Conservation (phyloP, 2,797 vertebrate species). For the Sebastes taczanowskii region DNA sequence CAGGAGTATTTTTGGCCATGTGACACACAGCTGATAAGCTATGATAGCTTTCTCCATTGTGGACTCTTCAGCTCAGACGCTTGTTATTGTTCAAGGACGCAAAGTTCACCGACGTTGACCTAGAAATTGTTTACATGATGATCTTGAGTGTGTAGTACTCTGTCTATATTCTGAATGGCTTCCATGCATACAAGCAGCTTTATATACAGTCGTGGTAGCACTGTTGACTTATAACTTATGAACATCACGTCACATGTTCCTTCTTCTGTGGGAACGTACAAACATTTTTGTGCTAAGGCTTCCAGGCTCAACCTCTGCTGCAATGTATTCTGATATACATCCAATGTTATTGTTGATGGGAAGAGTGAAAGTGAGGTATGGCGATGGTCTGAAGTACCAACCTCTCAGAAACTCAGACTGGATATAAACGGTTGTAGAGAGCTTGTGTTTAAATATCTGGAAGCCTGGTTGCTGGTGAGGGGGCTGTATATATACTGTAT, state of each 20-base stretch:
- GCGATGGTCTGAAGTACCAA: not conserved
- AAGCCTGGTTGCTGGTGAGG: not conserved
- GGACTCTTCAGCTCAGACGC: too few species aligned
- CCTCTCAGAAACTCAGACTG: slow-evolving; percentile 4
- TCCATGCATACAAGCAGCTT: not conserved
- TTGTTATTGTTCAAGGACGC: too few species aligned
- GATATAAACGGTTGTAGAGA: slow-evolving; percentile 12
- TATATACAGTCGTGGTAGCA: not conserved
- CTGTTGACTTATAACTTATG: not conserved
- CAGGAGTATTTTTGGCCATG: too few species aligned
- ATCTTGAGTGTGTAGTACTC: not conserved
- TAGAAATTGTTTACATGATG: not conserved
- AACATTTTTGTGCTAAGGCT: not conserved
- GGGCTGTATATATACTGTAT: not conserved
- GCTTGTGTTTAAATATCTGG: slow-evolving; percentile 14
- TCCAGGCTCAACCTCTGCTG: not conserved
- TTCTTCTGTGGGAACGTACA: not conserved
- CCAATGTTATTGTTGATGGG: not conserved
- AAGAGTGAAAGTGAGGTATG: not conserved
- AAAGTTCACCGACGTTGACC: too few species aligned
- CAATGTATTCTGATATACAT: not conserved
- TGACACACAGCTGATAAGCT: too few species aligned
- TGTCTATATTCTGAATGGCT: not conserved
- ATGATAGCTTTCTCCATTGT: too few species aligned
- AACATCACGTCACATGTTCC: not conserved